phyloP scores from a whole-genome alignment of 2,113 vertebrate species.

The Trogon surrucura region DNA sequence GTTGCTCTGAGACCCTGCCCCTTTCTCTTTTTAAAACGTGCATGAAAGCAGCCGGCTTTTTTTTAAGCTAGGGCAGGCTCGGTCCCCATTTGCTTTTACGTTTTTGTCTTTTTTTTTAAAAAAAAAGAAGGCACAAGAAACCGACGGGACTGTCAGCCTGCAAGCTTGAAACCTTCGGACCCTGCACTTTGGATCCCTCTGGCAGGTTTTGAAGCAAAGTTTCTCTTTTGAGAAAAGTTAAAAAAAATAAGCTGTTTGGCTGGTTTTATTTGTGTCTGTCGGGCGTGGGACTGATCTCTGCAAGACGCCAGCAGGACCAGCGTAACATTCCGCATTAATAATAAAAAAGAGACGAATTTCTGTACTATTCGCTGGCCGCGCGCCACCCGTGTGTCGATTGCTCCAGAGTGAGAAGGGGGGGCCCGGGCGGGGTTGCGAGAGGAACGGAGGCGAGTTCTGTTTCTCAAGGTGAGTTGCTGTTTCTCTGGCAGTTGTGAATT shows the following conservation, averaged over 20 bases:
- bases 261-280: not conserved
- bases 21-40: conserved; percentile 8
- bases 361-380: not conserved
- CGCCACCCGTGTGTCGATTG: not conserved
- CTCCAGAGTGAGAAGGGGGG: not conserved
- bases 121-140: not conserved
- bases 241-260: not conserved
- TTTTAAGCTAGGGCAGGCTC: not conserved
- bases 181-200: not conserved
- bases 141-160: not conserved
- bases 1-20: not conserved
- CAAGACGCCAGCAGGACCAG: not conserved
- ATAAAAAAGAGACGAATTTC: not conserved
- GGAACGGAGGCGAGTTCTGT: not conserved
- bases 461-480: accelerated
- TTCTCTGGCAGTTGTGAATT: too few species aligned
- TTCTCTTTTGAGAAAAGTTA: not conserved
- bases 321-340: conserved; percentile 23
- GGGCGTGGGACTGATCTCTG: not conserved
- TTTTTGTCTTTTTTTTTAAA: not conserved
- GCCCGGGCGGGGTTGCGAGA: too few species aligned
- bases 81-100: not conserved
- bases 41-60: not conserved
- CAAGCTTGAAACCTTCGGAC: not conserved
- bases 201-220: not conserved